These are phyloP conservation scores for Lepilemur ruficaudatus DNA, from an alignment of 2,797 vertebrate genomes.

Conservation along the genomic window DNA sequence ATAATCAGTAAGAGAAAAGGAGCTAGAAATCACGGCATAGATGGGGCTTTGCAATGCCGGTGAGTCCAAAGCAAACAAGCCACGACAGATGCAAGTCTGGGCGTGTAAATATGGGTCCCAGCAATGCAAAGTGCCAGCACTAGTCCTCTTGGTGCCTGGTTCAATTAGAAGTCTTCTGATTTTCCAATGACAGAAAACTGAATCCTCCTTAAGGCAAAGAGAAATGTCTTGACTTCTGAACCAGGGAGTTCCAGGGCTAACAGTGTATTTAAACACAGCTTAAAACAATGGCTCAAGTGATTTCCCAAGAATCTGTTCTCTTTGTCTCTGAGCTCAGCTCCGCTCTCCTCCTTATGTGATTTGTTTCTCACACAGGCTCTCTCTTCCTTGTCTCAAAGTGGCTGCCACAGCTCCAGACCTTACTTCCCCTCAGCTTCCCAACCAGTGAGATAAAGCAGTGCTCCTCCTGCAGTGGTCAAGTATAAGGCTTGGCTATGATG, in stretches of 20 bases:
- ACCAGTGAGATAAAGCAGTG: background rate
- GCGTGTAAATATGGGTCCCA: background rate
- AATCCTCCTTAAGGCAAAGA: background rate
- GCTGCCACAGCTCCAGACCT: background rate
- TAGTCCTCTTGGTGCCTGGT: background rate
- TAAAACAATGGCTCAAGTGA: background rate
- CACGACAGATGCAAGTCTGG: background rate
- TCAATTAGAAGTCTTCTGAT: background rate
- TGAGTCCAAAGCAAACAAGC: background rate
- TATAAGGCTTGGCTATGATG: background rate
- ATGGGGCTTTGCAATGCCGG: background rate
- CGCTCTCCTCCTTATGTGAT: background rate
- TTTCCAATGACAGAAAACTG: background rate
- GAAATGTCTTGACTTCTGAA: background rate
- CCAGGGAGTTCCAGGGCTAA: background rate
- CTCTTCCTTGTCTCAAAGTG: background rate
- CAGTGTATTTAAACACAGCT: background rate
- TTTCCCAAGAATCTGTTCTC: background rate
- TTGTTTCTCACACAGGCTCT: background rate
- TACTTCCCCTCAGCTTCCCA: background rate
- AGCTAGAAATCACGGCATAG: background rate
- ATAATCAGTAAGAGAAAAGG: background rate
- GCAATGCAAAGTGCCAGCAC: background rate
- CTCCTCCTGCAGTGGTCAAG: background rate
- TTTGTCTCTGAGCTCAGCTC: background rate